Conservation (phyloP, 2,797 vertebrate genomes). For the Chrysocyon brachyurus region DNA sequence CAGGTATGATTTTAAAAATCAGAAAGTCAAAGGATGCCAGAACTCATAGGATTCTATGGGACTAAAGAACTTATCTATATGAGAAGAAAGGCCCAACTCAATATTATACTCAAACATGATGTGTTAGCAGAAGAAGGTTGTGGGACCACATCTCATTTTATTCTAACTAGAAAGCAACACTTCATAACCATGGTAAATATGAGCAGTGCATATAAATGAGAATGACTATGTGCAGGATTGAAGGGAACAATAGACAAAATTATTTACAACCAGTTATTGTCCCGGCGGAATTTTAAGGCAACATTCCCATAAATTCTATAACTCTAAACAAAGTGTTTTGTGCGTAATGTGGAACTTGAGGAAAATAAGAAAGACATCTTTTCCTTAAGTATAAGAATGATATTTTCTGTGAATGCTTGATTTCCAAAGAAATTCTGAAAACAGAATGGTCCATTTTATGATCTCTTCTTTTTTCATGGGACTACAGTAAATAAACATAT, state of each 20-base stretch:
- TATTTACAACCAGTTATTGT: neutral
- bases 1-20: neutral
- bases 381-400: slow-evolving; percentile 9
- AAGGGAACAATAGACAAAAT: neutral
- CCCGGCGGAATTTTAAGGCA: neutral
- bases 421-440: slow-evolving; percentile 44
- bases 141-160: neutral
- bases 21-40: neutral
- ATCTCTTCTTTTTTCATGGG: slow-evolving; percentile 49
- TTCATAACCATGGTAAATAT: neutral
- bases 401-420: slow-evolving; percentile 52
- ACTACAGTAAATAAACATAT: slow-evolving; percentile 18
- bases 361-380: slow-evolving; percentile 51
- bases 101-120: neutral
- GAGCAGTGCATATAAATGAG: neutral
- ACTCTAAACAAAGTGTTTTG: slow-evolving; percentile 23
- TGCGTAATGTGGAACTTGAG: slow-evolving; percentile 21
- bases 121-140: neutral
- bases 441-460: neutral
- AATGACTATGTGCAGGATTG: neutral
- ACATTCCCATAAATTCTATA: slow-evolving; percentile 11
- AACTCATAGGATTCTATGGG: neutral
- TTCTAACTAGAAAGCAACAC: neutral
- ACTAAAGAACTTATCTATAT: neutral
- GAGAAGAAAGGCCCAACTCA: neutral